phyloP scores from a whole-genome alignment of 2,888 invertebrate genomes.

The Aromia moschata region DNA sequence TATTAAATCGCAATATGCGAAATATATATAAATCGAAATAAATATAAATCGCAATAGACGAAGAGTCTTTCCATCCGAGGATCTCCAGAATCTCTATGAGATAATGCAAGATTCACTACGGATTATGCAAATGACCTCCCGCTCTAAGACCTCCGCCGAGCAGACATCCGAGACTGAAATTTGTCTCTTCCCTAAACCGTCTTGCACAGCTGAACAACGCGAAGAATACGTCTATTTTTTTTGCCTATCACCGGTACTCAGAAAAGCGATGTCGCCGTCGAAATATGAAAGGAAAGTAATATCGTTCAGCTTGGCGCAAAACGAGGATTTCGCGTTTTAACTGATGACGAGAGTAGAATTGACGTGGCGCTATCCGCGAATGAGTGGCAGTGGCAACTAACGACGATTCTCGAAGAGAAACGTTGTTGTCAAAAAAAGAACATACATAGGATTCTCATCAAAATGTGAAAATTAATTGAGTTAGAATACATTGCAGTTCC shows the following conservation, averaged over 20 bases:
- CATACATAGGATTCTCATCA: too few relatives aligned
- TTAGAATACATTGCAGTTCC: too few relatives aligned
- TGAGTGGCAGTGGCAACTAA: too few relatives aligned
- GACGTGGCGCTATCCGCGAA: neutral
- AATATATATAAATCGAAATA: too few relatives aligned
- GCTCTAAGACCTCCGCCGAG: slow-evolving; percentile 11
- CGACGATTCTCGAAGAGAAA: too few relatives aligned
- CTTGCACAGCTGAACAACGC: slow-evolving; percentile 12
- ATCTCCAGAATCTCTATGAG: slow-evolving; percentile 5
- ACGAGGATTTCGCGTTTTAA: slow-evolving; percentile 5
- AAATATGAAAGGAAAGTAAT: slow-evolving; percentile 14
- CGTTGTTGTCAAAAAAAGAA: too few relatives aligned
- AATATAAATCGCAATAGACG: neutral
- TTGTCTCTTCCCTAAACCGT: slow-evolving; percentile 12
- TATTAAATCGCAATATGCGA: too few relatives aligned
- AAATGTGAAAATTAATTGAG: too few relatives aligned
- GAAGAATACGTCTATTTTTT: slow-evolving; percentile 7
- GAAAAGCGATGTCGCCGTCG: slow-evolving; percentile 15
- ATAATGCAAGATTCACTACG: slow-evolving; percentile 9
- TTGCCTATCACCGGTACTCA: neutral
- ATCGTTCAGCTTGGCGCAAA: neutral
- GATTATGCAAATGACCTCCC: slow-evolving; percentile 19
- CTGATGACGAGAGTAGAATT: slow-evolving; percentile 1
- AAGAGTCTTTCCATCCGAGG: slow-evolving; percentile 10
- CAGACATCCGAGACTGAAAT: slow-evolving; percentile 5